Conservation (phyloP, 2,888 invertebrate species). For the Aelia acuminata region DNA sequence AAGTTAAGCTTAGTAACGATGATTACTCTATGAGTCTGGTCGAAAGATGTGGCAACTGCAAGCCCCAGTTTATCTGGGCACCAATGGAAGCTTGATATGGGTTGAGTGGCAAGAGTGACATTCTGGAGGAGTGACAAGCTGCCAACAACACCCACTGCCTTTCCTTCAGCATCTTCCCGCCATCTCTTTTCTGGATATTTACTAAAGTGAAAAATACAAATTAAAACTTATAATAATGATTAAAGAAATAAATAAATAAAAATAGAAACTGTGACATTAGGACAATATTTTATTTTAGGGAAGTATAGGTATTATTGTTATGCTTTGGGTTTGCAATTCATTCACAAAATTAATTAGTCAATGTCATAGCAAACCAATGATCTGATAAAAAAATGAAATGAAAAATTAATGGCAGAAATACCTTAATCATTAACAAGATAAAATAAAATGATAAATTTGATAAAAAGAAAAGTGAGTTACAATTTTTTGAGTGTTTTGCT, state of each 20-base stretch:
- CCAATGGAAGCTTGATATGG: conserved; percentile 92
- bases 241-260: neutral
- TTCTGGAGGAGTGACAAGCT: conserved; percentile 83
- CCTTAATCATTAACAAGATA: no score
- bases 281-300: no score
- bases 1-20: conserved; percentile 90
- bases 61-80: conserved; percentile 90
- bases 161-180: conserved; percentile 80
- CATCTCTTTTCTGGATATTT: conserved; percentile 85
- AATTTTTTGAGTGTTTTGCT: no score
- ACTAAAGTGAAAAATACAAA: conserved; percentile 70
- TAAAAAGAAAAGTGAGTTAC: no score
- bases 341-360: neutral
- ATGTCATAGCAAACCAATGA: no score
- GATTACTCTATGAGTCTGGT: conserved; percentile 88
- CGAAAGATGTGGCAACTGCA: conserved; percentile 90
- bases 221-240: neutral
- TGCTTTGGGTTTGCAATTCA: neutral
- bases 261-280: no score
- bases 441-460: no score
- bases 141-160: conserved; percentile 83
- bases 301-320: no score
- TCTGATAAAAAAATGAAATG: no score
- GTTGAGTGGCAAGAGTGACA: conserved; percentile 86
- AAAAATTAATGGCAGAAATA: no score